phyloP scores from a whole-genome alignment of 2,113 vertebrate species.

The Larimichthys crocea region DNA sequence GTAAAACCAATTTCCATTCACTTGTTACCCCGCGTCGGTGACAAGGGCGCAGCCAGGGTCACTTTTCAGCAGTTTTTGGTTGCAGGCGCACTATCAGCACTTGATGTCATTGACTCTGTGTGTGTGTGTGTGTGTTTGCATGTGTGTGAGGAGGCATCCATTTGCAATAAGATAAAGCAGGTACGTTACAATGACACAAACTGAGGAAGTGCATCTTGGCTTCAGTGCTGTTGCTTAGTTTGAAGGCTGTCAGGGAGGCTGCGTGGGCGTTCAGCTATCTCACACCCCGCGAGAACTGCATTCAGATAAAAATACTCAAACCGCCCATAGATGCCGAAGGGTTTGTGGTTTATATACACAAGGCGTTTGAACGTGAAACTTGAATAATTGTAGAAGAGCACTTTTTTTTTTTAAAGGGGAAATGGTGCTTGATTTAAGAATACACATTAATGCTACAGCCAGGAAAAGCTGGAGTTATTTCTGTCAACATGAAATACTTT shows the following conservation, averaged over 20 bases:
- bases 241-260: constrained; percentile 72
- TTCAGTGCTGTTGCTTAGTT: constrained; percentile 49
- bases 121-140: constrained; percentile 5
- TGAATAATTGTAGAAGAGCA: constrained; percentile 28
- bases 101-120: constrained; percentile 48
- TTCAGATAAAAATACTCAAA: constrained; percentile 73
- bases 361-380: constrained; percentile 45
- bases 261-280: constrained; percentile 65
- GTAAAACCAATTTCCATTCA: constrained; percentile 90
- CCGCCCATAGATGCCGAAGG: constrained; percentile 34
- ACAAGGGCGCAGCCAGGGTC: constrained; percentile 89
- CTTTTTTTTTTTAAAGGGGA: constrained; percentile 14
- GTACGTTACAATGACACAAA: constrained; percentile 54
- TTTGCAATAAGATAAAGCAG: constrained; percentile 43
- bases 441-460: constrained; percentile 10
- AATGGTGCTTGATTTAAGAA: constrained; percentile 45
- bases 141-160: constrained; percentile 16
- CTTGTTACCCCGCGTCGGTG: constrained; percentile 85
- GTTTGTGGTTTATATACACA: constrained; percentile 21
- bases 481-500: constrained; percentile 51
- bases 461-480: constrained; percentile 22
- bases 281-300: constrained; percentile 54
- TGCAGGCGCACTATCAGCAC: constrained; percentile 84
- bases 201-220: constrained; percentile 47
- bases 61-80: constrained; percentile 87